Base-by-base conservation (phyloP, 2,797 vertebrate species). In the Crocodylus rhombifer region DNA sequence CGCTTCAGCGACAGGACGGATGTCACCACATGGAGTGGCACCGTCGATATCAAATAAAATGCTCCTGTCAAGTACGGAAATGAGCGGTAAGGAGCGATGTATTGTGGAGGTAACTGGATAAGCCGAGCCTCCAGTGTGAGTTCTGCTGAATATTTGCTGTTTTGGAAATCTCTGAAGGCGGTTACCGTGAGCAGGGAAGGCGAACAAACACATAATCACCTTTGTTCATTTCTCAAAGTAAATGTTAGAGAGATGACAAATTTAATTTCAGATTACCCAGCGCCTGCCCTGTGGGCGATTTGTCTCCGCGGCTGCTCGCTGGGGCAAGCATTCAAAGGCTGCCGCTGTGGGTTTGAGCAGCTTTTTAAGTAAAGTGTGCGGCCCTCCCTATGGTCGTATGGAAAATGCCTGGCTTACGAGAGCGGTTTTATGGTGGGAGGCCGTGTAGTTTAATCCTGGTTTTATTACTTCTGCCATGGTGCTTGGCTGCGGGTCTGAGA, bases 381-480 rank as follows among this genome's bases (percentile, higher is more conserved):
- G 83, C 79, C 16, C 82, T 96, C 80, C 69, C 91, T 91, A 86
- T 1, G 13, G 60, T 88, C 90, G 75, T 64, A 81, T 87, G 83
- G 93, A 86, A 96, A 95, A 77, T 26, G 81, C 16, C 15, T 96
- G 71, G 73, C 83, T 95, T 88, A 42, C 1, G 69, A 87, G 90
- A 65, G 87, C 76, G 64, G 51, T 82, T 93, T 96, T 96, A 89
- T 95, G 88, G 87, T 93, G 84, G 82, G 85, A 95, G 79, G 82
- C 61, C 94, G 86, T 95, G 95, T 96, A 95, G 95, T 96, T 95
- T 97, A 97, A 80, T 96, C 95, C 89, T 90, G 80, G 61, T 55
- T 94, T 95, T 95, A 96, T 97, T 96, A 88, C 95, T 96, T 96
- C 86, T 95, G 51, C 83, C 8, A 2, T 77, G 80, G 57, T 92